Percentiles rank a stretch among this genome's conserved stretches.
Conservation (phyloP, 2,113 vertebrate species). For the Sylvietta virens region DNA sequence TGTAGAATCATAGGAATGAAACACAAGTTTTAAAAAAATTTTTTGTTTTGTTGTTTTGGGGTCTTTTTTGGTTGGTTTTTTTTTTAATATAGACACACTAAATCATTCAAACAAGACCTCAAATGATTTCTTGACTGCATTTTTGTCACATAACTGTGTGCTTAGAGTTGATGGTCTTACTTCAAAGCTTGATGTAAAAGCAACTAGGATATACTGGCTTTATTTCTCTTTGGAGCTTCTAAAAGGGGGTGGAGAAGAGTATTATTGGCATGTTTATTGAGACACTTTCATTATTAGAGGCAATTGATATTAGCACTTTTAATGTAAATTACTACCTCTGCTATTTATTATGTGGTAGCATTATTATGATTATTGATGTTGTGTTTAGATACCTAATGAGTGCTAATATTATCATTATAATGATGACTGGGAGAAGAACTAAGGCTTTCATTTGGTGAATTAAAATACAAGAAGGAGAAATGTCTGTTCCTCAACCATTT, state of each 20-base stretch:
- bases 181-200: not conserved
- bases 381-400: not conserved
- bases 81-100: not conserved
- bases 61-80: rapidly evolving
- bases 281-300: not conserved
- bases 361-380: not conserved
- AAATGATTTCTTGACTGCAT: not conserved
- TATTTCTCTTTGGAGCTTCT: not conserved
- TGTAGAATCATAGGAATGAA: not conserved
- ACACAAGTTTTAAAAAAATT: not conserved
- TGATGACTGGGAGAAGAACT: not conserved
- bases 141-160: not conserved
- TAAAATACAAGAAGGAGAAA: not conserved
- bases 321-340: not conserved
- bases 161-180: not conserved
- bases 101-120: not conserved
- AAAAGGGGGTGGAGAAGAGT: not conserved
- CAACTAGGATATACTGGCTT: not conserved
- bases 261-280: not conserved
- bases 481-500: not conserved
- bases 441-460: not conserved
- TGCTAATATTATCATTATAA: not conserved
- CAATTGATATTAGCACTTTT: not conserved
- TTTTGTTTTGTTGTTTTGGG: not conserved
- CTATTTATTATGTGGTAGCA: not conserved